These are phyloP conservation scores for Australoheros scitulus DNA, from an alignment of 2,113 vertebrate species.

Conservation along the genomic window DNA sequence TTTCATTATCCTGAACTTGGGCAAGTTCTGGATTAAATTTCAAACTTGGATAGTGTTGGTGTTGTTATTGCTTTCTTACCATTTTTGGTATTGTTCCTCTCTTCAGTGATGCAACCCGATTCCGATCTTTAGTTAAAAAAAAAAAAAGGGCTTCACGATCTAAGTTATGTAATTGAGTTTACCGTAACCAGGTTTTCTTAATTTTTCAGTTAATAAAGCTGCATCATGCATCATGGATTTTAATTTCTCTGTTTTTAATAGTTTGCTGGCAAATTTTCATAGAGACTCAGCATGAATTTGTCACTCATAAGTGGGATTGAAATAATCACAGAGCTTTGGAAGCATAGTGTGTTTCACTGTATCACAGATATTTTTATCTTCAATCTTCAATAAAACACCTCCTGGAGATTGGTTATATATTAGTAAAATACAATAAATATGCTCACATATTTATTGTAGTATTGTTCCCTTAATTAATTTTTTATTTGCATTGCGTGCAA, in stretches of 20 bases:
- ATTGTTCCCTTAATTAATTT: neutral
- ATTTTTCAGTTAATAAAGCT: neutral
- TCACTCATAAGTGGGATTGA: neutral
- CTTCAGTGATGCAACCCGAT: slow-evolving; percentile 25
- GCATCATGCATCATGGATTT: neutral
- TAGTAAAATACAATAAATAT: neutral
- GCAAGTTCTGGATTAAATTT: slow-evolving; percentile 10
- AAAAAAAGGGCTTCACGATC: neutral
- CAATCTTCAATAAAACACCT: no score
- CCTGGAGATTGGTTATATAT: no score
- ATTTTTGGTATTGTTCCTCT: slow-evolving; percentile 50
- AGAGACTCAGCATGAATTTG: neutral
- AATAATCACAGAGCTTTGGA: neutral
- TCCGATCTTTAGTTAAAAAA: slow-evolving; percentile 1
- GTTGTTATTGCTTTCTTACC: slow-evolving; percentile 49
- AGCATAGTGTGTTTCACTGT: neutral
- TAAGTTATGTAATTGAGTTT: neutral
- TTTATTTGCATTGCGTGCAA: neutral
- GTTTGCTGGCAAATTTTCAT: no score
- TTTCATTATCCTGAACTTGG: slow-evolving; percentile 17
- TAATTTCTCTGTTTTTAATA: neutral
- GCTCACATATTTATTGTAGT: neutral
- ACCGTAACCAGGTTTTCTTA: neutral
- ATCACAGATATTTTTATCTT: neutral
- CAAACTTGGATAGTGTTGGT: slow-evolving; percentile 21